A percentile compares a stretch with the other conserved stretches of the same genome.
These are phyloP conservation scores for Drosophila pandora DNA, from an alignment of 1,140 invertebrate genomes.

Conservation along the genomic window DNA sequence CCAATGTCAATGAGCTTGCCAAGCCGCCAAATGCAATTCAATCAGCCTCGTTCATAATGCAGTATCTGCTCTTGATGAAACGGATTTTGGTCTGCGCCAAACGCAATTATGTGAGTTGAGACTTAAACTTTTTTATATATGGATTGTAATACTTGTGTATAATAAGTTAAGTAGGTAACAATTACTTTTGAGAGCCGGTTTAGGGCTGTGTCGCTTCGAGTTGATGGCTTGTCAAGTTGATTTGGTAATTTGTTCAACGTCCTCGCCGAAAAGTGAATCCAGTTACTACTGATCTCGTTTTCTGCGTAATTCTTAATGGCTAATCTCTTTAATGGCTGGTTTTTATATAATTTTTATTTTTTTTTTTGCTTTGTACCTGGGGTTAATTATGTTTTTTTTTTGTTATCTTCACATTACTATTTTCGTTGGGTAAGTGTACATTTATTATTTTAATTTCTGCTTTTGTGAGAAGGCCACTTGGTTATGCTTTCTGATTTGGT, in stretches of 20 bases:
- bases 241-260: slow-evolving; percentile 48
- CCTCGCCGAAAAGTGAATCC: slow-evolving; percentile 34
- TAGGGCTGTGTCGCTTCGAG: slow-evolving; percentile 28
- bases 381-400: slow-evolving; percentile 16
- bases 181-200: slow-evolving; percentile 34
- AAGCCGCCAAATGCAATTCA: slow-evolving; percentile 26
- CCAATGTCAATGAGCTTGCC: slow-evolving; percentile 47
- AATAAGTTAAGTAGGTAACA: slow-evolving; percentile 19
- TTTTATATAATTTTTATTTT: slow-evolving; percentile 18
- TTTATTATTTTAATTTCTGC: slow-evolving; percentile 29
- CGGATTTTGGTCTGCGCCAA: slow-evolving; percentile 87
- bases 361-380: slow-evolving; percentile 10
- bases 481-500: slow-evolving; percentile 45
- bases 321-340: slow-evolving; percentile 28
- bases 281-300: slow-evolving; percentile 35
- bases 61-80: slow-evolving; percentile 86
- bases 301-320: slow-evolving; percentile 40
- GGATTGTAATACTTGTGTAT: not conserved
- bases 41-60: slow-evolving; percentile 84
- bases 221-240: slow-evolving; percentile 54
- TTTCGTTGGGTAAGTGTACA: slow-evolving; percentile 11
- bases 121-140: not conserved
- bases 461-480: slow-evolving; percentile 23
- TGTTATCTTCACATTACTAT: slow-evolving; percentile 28
- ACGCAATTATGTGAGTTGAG: slow-evolving; percentile 86